A percentile compares a stretch with the other conserved stretches of the same genome.
These are phyloP conservation scores for Temnothorax longispinosus DNA, from an alignment of 1,140 invertebrate species.

Conservation along the genomic window DNA sequence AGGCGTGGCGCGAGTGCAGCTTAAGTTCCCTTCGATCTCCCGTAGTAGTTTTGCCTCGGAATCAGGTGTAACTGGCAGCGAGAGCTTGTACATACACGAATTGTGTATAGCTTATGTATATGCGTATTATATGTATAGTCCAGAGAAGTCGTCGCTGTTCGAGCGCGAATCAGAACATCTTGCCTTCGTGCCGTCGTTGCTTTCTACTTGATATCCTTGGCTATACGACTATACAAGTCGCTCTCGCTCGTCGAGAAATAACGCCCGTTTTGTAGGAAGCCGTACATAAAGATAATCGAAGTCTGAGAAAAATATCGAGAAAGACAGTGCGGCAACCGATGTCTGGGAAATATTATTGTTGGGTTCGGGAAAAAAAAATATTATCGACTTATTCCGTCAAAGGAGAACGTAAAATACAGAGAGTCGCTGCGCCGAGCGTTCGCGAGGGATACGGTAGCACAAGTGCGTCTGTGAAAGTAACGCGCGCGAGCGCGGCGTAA, in stretches of 20 bases:
- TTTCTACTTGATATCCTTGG: constrained; percentile 25
- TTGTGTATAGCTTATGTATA: neutral
- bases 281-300: constrained; percentile 17
- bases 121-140: neutral
- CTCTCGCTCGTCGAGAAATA: neutral
- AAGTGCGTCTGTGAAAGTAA: neutral
- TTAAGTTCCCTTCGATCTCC: neutral
- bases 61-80: constrained; percentile 35
- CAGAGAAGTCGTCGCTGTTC: constrained; percentile 17
- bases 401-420: neutral
- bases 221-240: neutral
- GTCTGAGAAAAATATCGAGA: neutral
- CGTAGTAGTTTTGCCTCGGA: constrained; percentile 1
- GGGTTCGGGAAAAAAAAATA: neutral
- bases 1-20: constrained; percentile 1
- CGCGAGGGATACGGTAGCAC: neutral
- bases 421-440: neutral
- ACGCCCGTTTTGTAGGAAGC: neutral
- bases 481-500: neutral
- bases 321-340: neutral
- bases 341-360: constrained; percentile 13
- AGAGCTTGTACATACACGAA: constrained; percentile 29
- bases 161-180: constrained; percentile 37
- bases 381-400: constrained; percentile 3
- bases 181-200: constrained; percentile 30